A percentile compares a stretch with the other conserved stretches of the same genome.
Evolutionary conservation across 2,888 invertebrate species (phyloP).

Genomic region (Plemyria rubiginata): DNA sequence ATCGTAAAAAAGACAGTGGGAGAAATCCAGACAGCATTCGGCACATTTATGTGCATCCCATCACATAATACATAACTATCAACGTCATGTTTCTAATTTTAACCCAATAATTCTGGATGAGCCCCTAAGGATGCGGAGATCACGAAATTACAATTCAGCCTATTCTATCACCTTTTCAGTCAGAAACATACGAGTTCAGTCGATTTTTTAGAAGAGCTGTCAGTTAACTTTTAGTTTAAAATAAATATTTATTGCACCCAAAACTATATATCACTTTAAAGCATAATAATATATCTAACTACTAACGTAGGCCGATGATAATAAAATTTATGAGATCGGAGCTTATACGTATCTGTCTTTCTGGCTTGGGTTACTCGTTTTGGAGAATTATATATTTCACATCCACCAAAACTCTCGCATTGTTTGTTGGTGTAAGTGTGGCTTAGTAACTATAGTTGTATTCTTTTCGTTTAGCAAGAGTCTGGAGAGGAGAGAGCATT

Average conservation of each 20-base stretch:
- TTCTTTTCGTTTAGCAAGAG: not conserved
- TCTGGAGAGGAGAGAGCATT: too few species aligned
- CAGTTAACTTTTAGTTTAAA: not conserved
- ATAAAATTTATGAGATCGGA: constrained; percentile 19
- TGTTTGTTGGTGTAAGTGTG: not conserved
- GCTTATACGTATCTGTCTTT: constrained; percentile 4
- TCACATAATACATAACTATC: not conserved
- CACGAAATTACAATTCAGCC: not conserved
- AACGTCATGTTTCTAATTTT: not conserved
- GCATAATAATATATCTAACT: not conserved
- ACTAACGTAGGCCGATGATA: constrained; percentile 16
- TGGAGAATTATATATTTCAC: not conserved
- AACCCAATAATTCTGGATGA: not conserved
- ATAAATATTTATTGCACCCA: not conserved
- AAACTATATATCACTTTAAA: not conserved
- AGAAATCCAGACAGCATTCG: too few species aligned
- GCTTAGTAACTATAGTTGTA: not conserved
- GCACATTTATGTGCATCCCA: too few species aligned
- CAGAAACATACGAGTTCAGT: not conserved
- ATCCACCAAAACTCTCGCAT: not conserved
- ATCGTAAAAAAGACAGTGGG: too few species aligned
- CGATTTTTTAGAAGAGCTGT: not conserved
- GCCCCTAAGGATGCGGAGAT: not conserved
- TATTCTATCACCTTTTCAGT: constrained; percentile 1
- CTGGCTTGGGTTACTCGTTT: not conserved